Base-by-base conservation (phyloP, 1,140 invertebrate genomes). In the Lysiphlebus fabarum region DNA sequence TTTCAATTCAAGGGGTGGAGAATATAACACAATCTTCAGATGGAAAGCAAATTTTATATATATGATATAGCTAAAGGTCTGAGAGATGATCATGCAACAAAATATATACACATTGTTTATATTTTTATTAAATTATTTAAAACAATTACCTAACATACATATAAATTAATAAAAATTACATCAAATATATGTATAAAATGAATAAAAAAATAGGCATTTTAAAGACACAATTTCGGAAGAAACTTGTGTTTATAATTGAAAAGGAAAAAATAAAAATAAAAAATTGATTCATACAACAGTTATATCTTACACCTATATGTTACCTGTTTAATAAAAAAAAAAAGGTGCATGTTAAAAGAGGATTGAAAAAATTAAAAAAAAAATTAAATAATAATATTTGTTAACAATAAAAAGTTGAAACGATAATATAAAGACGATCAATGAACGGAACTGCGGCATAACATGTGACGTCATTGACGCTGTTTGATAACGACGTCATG, bases 401-500 rank as follows among this genome's bases (percentile, higher is more conserved):
- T n/a, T n/a, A n/a, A n/a, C n/a, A n/a, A n/a, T 9, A 51, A 51
- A 51, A 51, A 37, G 43, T 38, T 50, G 61, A 58, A 51, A 53
- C 54, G 49, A 50, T 37, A 58, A 14, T 36, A 50, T 53, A 33
- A 7, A 53, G 12, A 60, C 59, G 70, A 76, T 78, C 76, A 74
- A 78, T 76, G 65, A 71, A 69, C 74, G 74, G 75, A 76, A 78
- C 74, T 76, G 76, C 76, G 74, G 76, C 73, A 78, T 65, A 71
- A 70, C 71, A 26, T 61, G 68, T 76, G 72, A 76, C 74, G 76
- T 78, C 70, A 78, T 67, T 61, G 66, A 72, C 74, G 74, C 74
- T 65, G 73, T 64, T 26, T 26, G 17, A 26, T 26, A 65, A 69
- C 70, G 71, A 77, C 74, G 73, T 78, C 74, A 78, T 61, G 33